Base-by-base conservation (phyloP, 1,140 invertebrate genomes). In the Drosophila insularis region DNA sequence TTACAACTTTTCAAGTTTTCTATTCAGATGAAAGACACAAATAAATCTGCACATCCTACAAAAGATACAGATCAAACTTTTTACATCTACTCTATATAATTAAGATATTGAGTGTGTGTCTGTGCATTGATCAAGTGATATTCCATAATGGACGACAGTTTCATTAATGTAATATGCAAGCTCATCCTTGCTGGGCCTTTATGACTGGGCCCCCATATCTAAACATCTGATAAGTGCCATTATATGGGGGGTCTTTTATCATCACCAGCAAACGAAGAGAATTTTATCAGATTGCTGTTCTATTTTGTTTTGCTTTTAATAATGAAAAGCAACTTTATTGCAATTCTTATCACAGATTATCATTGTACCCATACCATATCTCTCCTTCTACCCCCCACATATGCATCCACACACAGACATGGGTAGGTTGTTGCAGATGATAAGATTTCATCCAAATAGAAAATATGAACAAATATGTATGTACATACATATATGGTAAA, bases 291-390 rank as follows among this genome's bases (percentile, higher is more conserved):
- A 64, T 77, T 68, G 43, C 43, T 50, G 43, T 65, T 68, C 17
- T 40, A 21, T 62, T 50, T 68, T 55, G 50, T 17, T 50, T 59
- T 23, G 27, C 13, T 58, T 58, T 58, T 6, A 50, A 50, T 50
- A 21, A 69, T 85, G 76, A 73, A 85, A 69, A 50, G 40, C 39
- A 69, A 53, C 46, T 85, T 81, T 85, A 85, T 86, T 86, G 82
- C 78, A 78, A 56, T 43, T 65, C 79, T 85, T 85, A 85, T 85
- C 81, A 85, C 56, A 77, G 81, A 80, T 82, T 84, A 80, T 66
- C 37, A 69, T 64, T 70, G 35, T 35, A 17, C 58, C 63, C 60
- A 50, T 50, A 46, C 17, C 43, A 46, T 8, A 14, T 19, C 5
- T 37, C 35, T 37, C 10, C 11, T 4, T 13, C 35, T 37, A 10